Conservation (phyloP, 2,888 invertebrate species). For the Dioctria rufipes region DNA sequence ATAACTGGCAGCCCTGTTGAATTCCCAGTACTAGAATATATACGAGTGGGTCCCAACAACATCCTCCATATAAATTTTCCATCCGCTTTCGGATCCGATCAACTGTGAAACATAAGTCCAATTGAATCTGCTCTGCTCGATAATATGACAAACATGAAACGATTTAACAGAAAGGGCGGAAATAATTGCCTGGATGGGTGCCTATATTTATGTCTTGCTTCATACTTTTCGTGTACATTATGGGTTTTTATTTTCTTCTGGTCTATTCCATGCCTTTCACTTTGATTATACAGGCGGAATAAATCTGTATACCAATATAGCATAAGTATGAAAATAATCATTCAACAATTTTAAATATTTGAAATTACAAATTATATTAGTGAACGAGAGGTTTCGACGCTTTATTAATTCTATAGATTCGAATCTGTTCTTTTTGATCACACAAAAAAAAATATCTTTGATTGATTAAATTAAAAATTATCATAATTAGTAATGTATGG, state of each 20-base stretch:
- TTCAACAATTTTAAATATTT: not conserved
- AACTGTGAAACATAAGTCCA: slow-evolving; percentile 52
- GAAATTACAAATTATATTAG: not conserved
- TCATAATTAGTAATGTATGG: too few species aligned
- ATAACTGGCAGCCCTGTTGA: slow-evolving; percentile 44
- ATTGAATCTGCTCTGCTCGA: slow-evolving; percentile 42
- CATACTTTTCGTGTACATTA: not conserved
- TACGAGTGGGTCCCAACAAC: slow-evolving; percentile 27
- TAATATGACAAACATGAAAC: slow-evolving; percentile 43
- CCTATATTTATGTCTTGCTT: not conserved
- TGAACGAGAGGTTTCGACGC: not conserved
- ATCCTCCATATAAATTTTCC: slow-evolving; percentile 52
- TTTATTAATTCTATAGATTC: not conserved
- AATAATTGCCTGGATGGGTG: slow-evolving; percentile 34
- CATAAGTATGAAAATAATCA: not conserved
- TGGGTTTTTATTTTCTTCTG: slow-evolving; percentile 21
- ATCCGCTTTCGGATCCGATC: slow-evolving; percentile 51
- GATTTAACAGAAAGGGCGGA: slow-evolving; percentile 39
- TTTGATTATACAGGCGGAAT: slow-evolving; percentile 11
- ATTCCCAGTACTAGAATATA: slow-evolving; percentile 16
- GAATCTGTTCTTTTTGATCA: not conserved
- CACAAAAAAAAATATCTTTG: too few species aligned
- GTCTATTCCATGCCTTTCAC: not conserved
- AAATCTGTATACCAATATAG: not conserved
- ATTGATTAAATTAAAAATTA: too few species aligned